phyloP scores from a whole-genome alignment of 2,888 invertebrate genomes.

The Athrips mouffetella region DNA sequence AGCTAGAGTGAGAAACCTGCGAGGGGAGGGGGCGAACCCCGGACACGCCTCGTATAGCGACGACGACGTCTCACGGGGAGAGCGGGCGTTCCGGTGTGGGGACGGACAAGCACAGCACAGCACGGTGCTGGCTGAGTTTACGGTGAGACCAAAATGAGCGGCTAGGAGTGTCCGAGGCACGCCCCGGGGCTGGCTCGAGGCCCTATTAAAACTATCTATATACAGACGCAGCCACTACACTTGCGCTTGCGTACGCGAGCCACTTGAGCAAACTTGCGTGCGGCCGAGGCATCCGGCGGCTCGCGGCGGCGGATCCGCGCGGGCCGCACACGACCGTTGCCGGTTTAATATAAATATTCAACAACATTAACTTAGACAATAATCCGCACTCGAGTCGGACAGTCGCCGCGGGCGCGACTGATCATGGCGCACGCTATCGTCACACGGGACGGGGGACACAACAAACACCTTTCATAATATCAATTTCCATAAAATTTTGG shows the following conservation, averaged over 20 bases:
- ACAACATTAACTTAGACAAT: constrained; percentile 37
- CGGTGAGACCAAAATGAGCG: constrained; percentile 34
- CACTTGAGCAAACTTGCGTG: constrained; percentile 65
- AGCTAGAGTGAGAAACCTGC: constrained; percentile 41
- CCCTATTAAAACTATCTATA: constrained; percentile 62
- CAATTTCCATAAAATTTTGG: constrained; percentile 48
- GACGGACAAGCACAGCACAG: constrained; percentile 3
- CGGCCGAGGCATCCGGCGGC: constrained; percentile 30
- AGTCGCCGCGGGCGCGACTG: constrained; percentile 30
- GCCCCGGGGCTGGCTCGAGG: constrained; percentile 31
- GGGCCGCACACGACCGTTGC: constrained; percentile 14
- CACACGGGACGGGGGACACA: constrained; percentile 47
- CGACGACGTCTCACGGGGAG: constrained; percentile 11
- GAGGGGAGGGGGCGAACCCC: constrained; percentile 30
- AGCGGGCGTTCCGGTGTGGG: constrained; percentile 7
- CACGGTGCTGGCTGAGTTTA: neutral
- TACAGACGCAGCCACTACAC: constrained; percentile 65
- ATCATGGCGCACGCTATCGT: too few species aligned
- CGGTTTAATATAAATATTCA: constrained; percentile 40
- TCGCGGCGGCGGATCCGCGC: constrained; percentile 31
- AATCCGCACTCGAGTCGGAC: constrained; percentile 35
- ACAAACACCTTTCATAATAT: constrained; percentile 47
- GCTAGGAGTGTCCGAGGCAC: constrained; percentile 38
- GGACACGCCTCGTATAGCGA: constrained; percentile 22
- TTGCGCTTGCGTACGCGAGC: constrained; percentile 59